Evolutionary conservation across 1,140 invertebrate genomes (phyloP), one percentile per base, ranked within the genome.

Genomic region (Diorhabda elongata): DNA sequence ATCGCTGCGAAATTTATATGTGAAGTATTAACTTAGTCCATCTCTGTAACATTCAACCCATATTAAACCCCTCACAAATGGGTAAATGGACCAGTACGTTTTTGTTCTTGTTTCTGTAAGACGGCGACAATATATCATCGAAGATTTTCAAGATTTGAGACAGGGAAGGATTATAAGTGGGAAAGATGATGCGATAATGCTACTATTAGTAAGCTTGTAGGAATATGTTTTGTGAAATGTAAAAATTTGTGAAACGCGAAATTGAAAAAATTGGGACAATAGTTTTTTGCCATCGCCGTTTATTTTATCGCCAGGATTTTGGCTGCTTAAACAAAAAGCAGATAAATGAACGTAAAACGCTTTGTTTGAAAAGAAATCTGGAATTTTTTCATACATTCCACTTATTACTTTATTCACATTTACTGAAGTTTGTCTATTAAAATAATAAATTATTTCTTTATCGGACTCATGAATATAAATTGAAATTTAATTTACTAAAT

Each of bases 151-250:
- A 52, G 47, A 52, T 52, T 52, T 52, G 47, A 6, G 47, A 52
- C 47, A 52, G n/a, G 47, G 47, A 52, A 52, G n/a, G n/a, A 52
- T 52, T 52, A n/a, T 52, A 52, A 52, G 47, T 52, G 47, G 47
- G 2, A 52, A 52, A 52, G 47, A 52, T 52, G 47, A 52, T 52
- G 47, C 47, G 47, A 52, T 3, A 52, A 52, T 52, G 47, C n/a
- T 52, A n/a, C 47, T 52, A 52, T 52, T 52, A 26, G 26, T 26
- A 52, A 3, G 47, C 6, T 6, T 52, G 47, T 52, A 52, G n/a
- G 47, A n/a, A 8, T 52, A n/a, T 52, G 47, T 52, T 52, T n/a
- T 52, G 47, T 6, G 47, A 52, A 52, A 52, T 52, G 47, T 52
- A n/a, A 52, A 52, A 52, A 52, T 52, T 52, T 52, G 47, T 52